Percentiles rank a stretch among this genome's conserved stretches.
Conservation (phyloP, 2,888 invertebrate genomes). For the Rambutsinella grinnellia region DNA sequence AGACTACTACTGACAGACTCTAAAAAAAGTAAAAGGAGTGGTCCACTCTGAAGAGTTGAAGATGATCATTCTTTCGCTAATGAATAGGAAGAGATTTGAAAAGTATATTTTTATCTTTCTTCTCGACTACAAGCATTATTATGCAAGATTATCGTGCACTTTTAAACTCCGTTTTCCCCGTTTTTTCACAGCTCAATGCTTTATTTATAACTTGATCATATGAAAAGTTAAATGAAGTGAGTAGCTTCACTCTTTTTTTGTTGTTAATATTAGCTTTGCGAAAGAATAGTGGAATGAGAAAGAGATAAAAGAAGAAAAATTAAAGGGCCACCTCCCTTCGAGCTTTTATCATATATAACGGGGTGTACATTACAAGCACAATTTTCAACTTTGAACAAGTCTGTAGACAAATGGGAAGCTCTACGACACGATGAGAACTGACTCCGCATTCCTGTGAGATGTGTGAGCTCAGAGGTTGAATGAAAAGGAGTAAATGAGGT, state of each 20-base stretch:
- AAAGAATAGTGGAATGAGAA: neutral
- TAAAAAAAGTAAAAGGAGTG: constrained; percentile 31
- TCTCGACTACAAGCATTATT: too few species aligned
- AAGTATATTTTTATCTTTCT: constrained; percentile 18
- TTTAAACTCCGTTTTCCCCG: neutral
- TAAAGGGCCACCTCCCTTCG: constrained; percentile 41
- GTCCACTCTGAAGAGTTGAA: constrained; percentile 32
- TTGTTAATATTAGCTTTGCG: too few species aligned
- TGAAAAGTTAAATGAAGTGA: constrained; percentile 14
- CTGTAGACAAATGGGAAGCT: too few species aligned
- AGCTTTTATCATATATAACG: constrained; percentile 6
- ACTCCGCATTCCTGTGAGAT: neutral
- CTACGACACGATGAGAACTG: neutral
- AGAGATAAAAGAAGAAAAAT: constrained; percentile 30
- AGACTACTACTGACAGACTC: constrained; percentile 30
- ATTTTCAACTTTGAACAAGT: too few species aligned
- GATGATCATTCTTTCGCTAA: constrained; percentile 38
- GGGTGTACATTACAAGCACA: constrained; percentile 18
- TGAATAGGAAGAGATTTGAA: constrained; percentile 25
- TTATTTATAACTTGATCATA: constrained; percentile 25
- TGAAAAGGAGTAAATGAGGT: constrained; percentile 1
- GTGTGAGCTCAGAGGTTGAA: too few species aligned
- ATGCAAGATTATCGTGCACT: too few species aligned
- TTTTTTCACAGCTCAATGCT: constrained; percentile 9
- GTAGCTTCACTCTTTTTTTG: too few species aligned